Percentiles rank a stretch among this genome's conserved stretches.
These are phyloP conservation scores for Eolophus roseicapilla DNA, from an alignment of 2,113 vertebrate species.

Conservation along the genomic window DNA sequence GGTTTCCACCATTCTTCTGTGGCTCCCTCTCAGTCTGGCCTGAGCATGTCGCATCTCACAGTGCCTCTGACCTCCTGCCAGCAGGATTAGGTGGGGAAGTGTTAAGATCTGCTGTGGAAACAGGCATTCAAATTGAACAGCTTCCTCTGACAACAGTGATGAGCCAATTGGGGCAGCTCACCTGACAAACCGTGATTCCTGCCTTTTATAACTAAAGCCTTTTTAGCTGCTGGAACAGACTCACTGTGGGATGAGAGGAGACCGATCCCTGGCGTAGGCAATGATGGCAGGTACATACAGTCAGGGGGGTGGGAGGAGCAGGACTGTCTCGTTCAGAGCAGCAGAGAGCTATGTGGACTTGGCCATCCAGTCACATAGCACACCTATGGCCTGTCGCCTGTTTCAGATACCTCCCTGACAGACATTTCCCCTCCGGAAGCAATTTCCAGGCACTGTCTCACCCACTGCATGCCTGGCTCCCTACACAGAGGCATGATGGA, in stretches of 20 bases:
- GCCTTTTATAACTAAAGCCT: background rate
- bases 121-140: background rate
- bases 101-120: background rate
- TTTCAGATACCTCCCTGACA: background rate
- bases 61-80: rapidly evolving
- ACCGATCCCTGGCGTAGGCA: rapidly evolving
- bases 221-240: background rate
- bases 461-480: background rate
- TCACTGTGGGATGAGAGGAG: background rate
- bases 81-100: background rate
- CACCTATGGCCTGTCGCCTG: background rate
- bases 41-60: background rate
- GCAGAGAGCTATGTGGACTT: background rate
- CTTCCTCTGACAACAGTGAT: background rate
- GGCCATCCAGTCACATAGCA: background rate
- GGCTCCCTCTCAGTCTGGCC: background rate
- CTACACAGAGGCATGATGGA: background rate
- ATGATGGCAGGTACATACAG: background rate
- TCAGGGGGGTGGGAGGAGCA: background rate
- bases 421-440: rapidly evolving
- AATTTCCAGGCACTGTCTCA: background rate
- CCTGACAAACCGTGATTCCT: background rate
- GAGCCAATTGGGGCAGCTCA: background rate
- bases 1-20: background rate
- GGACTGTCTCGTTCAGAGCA: background rate